Evolutionary conservation across 2,888 invertebrate species (phyloP).

Genomic region (Latrodectus elegans): DNA sequence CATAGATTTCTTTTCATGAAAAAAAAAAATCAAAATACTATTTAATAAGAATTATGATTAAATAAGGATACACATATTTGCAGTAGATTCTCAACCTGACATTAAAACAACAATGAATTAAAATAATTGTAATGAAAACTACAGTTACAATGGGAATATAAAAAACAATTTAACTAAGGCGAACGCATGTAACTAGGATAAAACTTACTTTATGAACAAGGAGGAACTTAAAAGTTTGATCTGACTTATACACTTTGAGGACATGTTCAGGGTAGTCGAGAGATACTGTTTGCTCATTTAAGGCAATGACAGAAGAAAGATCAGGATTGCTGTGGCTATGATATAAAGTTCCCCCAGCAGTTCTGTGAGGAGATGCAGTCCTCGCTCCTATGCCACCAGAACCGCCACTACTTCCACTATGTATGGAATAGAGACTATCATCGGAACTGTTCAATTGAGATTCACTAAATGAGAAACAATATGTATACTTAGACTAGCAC

Average conservation of each 20-base stretch:
- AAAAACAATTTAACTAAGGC: no score
- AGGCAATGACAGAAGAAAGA: constrained; percentile 75
- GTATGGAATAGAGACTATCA: constrained; percentile 71
- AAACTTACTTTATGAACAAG: constrained; percentile 88
- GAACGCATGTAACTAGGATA: not conserved
- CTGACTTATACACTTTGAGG: constrained; percentile 92
- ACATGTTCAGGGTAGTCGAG: constrained; percentile 80
- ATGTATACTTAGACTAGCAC: not conserved
- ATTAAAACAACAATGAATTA: no score
- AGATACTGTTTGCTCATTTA: constrained; percentile 70
- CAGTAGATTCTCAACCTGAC: no score
- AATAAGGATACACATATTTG: no score
- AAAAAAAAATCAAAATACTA: no score
- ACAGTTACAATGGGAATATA: no score
- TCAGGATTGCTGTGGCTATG: constrained; percentile 94
- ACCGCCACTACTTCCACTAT: constrained; percentile 67
- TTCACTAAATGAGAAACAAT: constrained; percentile 68
- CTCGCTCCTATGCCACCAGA: constrained; percentile 50
- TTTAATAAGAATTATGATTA: no score
- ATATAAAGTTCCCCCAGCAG: constrained; percentile 77
- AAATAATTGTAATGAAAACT: no score
- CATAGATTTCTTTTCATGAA: no score
- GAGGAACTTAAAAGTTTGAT: constrained; percentile 98
- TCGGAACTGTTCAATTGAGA: constrained; percentile 71
- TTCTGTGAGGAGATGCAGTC: constrained; percentile 55